Percentiles rank a stretch among this genome's conserved stretches.
These are phyloP conservation scores for Philantomba maxwellii DNA, from an alignment of 2,113 vertebrate genomes.

Conservation along the genomic window DNA sequence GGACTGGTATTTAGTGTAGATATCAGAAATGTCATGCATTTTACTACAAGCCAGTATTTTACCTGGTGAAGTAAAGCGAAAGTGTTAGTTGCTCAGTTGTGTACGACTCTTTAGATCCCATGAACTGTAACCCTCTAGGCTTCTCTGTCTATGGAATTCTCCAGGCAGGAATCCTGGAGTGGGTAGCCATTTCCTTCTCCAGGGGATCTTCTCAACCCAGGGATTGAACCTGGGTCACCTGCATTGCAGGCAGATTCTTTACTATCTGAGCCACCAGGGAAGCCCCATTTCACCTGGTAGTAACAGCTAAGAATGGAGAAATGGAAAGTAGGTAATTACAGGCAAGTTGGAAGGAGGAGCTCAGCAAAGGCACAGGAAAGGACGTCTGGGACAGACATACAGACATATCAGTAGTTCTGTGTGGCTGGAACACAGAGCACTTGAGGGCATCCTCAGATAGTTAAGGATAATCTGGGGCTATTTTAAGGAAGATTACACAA, in stretches of 20 bases:
- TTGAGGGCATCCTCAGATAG: not conserved
- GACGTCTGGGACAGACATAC: not conserved
- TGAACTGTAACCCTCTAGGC: not conserved
- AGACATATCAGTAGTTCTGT: not conserved
- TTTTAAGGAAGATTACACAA: not conserved
- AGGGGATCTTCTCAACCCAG: not conserved
- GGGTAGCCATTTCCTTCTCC: not conserved
- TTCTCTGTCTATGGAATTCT: not conserved
- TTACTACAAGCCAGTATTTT: not conserved
- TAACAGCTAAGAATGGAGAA: not conserved
- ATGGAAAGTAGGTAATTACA: not conserved
- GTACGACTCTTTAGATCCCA: not conserved
- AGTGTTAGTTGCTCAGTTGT: not conserved
- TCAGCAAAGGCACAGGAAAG: not conserved
- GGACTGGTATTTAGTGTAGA: not conserved
- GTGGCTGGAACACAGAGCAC: not conserved
- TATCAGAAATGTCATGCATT: not conserved
- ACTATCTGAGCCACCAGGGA: not conserved
- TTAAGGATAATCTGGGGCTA: not conserved
- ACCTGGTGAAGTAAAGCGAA: not conserved
- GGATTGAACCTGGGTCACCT: not conserved
- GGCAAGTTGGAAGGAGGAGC: not conserved
- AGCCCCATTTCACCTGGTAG: not conserved
- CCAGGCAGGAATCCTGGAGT: not conserved
- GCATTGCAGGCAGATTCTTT: not conserved